phyloP scores from a whole-genome alignment of 1,140 invertebrate genomes.

The Hyphantria cunea region DNA sequence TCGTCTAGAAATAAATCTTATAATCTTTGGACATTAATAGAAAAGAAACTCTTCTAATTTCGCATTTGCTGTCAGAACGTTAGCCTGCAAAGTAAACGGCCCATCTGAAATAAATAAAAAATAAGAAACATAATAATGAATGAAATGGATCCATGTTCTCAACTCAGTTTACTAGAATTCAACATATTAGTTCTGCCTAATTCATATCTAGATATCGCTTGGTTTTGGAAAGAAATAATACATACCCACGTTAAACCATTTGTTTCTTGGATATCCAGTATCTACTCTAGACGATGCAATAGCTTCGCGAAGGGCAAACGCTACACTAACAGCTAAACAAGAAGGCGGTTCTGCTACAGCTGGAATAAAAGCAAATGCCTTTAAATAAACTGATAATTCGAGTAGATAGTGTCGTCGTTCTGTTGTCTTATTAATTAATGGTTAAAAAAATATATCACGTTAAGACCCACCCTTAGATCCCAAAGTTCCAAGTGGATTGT shows the following conservation, averaged over 20 bases:
- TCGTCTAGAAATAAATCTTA: too few species aligned
- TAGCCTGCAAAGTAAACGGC: slow-evolving; percentile 45
- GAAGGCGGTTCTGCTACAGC: slow-evolving; percentile 51
- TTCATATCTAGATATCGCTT: too few species aligned
- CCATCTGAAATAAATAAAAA: slow-evolving; percentile 52
- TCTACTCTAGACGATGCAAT: slow-evolving; percentile 48
- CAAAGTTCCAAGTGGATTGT: slow-evolving; percentile 87
- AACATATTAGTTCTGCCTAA: too few species aligned
- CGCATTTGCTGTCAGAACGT: slow-evolving; percentile 45
- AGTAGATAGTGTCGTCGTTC: too few species aligned
- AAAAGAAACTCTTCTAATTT: slow-evolving; percentile 48
- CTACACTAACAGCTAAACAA: slow-evolving; percentile 48
- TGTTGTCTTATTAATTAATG: too few species aligned
- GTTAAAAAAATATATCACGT: too few species aligned
- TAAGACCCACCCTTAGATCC: slow-evolving; percentile 88
- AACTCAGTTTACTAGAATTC: too few species aligned
- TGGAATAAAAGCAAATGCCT: slow-evolving; percentile 22
- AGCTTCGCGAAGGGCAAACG: slow-evolving; percentile 51
- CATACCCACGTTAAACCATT: slow-evolving; percentile 57
- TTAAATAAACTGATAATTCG: too few species aligned
- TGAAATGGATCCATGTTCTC: too few species aligned
- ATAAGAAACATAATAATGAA: neutral
- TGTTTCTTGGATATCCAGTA: slow-evolving; percentile 44
- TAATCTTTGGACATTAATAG: slow-evolving; percentile 23
- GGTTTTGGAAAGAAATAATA: neutral